Evolutionary conservation across 1,140 invertebrate species (phyloP).

Genomic region (Anagrus nilaparvatae): DNA sequence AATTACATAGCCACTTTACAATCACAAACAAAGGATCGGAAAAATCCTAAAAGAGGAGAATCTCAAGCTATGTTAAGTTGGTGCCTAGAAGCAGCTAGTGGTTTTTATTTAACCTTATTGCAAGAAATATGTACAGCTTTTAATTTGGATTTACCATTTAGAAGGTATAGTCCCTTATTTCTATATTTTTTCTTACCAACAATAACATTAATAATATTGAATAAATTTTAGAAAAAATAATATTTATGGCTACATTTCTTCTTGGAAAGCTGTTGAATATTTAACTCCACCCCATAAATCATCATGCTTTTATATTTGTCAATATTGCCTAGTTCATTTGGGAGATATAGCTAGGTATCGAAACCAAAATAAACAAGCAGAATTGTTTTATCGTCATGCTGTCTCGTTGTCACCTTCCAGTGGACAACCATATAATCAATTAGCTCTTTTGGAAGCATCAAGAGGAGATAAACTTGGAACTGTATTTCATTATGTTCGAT

Average conservation of each 20-base stretch:
- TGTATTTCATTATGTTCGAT: slow-evolving; percentile 75
- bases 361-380: slow-evolving; percentile 67
- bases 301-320: slow-evolving; percentile 73
- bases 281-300: slow-evolving; percentile 51
- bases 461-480: slow-evolving; percentile 71
- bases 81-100: slow-evolving; percentile 72
- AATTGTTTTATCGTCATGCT: slow-evolving; percentile 62
- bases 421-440: slow-evolving; percentile 81
- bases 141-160: slow-evolving; percentile 69
- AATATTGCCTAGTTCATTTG: slow-evolving; percentile 77
- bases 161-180: slow-evolving; percentile 38
- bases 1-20: slow-evolving; percentile 75
- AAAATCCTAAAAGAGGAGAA: slow-evolving; percentile 62
- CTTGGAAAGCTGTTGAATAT: slow-evolving; percentile 38
- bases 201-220: neutral
- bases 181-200: neutral
- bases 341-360: slow-evolving; percentile 78
- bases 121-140: slow-evolving; percentile 74
- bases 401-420: slow-evolving; percentile 68
- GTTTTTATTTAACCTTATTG: slow-evolving; percentile 71
- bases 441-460: slow-evolving; percentile 70
- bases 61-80: slow-evolving; percentile 64
- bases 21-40: slow-evolving; percentile 63
- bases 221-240: slow-evolving; percentile 30
- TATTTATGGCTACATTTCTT: slow-evolving; percentile 39